A percentile compares a stretch with the other conserved stretches of the same genome.
Conservation (phyloP, 1,140 invertebrate species). For the Laodelphax striatellus region DNA sequence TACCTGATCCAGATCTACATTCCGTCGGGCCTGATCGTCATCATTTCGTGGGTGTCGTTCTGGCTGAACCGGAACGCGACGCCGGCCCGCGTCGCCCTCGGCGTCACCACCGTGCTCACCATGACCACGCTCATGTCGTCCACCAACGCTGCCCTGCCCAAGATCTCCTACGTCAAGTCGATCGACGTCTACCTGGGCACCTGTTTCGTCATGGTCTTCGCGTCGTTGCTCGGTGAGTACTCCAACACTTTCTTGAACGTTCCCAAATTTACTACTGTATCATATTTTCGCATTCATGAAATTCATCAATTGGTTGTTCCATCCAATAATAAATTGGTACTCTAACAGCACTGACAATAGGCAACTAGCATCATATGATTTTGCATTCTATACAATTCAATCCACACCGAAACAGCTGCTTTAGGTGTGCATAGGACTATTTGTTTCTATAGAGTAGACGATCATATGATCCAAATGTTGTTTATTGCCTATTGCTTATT, state of each 20-base stretch:
- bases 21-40: conserved; percentile 95
- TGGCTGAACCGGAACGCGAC: conserved; percentile 92
- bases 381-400: too few relatives aligned
- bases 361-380: too few relatives aligned
- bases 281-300: too few relatives aligned
- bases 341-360: too few relatives aligned
- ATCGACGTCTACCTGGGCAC: conserved; percentile 97
- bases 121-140: conserved; percentile 99
- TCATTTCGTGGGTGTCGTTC: conserved; percentile 97
- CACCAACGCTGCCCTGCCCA: conserved; percentile 93
- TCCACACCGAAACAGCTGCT: too few relatives aligned
- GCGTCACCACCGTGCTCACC: conserved; percentile 94
- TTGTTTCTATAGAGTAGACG: too few relatives aligned
- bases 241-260: conserved; percentile 2
- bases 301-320: too few relatives aligned
- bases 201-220: conserved; percentile 97
- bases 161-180: conserved; percentile 97
- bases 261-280: too few relatives aligned
- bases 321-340: too few relatives aligned
- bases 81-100: conserved; percentile 89
- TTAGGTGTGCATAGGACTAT: too few relatives aligned
- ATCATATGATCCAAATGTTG: too few relatives aligned
- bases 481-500: too few relatives aligned
- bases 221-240: conserved; percentile 82
- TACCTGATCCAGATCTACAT: conserved; percentile 99